Evolutionary conservation across 2,888 invertebrate genomes (phyloP).

Genomic region (Penaeus monodon): DNA sequence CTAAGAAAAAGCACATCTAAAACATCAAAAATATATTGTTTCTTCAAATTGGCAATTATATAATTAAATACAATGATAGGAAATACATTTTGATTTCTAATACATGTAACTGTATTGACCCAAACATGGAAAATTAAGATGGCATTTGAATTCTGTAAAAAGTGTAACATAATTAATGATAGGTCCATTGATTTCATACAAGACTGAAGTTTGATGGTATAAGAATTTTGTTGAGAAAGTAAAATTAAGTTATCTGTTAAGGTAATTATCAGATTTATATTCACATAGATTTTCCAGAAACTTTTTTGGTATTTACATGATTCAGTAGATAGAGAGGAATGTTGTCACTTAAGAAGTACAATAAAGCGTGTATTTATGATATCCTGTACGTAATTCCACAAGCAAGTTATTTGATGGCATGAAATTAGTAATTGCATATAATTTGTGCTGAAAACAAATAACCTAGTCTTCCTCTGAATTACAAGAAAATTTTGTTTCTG

Average conservation of each 20-base stretch:
- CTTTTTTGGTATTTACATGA: too few species aligned
- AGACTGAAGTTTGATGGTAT: too few species aligned
- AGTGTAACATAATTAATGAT: background rate
- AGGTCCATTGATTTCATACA: background rate
- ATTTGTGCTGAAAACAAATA: background rate
- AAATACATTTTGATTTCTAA: background rate
- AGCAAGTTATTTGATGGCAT: too few species aligned
- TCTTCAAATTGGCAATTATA: background rate
- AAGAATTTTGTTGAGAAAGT: too few species aligned
- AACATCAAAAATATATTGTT: background rate
- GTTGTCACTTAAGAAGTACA: too few species aligned
- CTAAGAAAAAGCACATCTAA: background rate
- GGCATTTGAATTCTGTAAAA: background rate
- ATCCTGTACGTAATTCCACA: background rate
- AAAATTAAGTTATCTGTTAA: too few species aligned
- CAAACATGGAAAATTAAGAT: slow-evolving; percentile 1
- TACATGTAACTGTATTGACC: background rate
- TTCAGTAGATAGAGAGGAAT: too few species aligned
- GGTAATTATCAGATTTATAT: too few species aligned
- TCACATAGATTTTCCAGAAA: too few species aligned
- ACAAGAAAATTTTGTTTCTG: slow-evolving; percentile 9
- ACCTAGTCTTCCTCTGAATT: slow-evolving; percentile 1
- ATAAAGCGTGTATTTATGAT: too few species aligned
- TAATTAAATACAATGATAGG: background rate
- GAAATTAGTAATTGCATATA: too few species aligned